Conservation (phyloP, 2,113 vertebrate genomes). For the Nansenia antarctica region DNA sequence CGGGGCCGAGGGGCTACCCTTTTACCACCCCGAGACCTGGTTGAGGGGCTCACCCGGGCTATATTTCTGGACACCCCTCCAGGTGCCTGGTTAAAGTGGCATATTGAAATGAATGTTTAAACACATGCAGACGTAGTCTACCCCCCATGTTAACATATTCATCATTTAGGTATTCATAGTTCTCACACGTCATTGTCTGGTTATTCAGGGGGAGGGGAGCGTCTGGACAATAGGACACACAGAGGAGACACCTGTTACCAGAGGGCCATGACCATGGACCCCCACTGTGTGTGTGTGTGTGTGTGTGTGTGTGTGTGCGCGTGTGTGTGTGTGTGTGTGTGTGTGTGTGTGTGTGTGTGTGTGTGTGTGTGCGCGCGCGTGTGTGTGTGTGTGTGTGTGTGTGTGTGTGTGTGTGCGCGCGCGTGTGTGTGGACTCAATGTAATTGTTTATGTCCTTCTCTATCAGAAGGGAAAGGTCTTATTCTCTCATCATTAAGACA, state of each 20-base stretch:
- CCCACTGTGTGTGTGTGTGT: not conserved
- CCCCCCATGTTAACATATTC: conserved; percentile 8
- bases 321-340: conserved; percentile 3
- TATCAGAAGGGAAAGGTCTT: too few species aligned
- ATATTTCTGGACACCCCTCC: too few species aligned
- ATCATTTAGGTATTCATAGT: conserved; percentile 7
- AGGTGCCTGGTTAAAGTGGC: not conserved
- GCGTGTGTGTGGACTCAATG: not conserved
- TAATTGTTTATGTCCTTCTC: too few species aligned
- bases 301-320: not conserved
- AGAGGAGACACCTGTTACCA: conserved; percentile 10
- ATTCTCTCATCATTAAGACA: too few species aligned
- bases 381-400: not conserved
- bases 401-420: too few species aligned
- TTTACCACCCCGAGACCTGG: too few species aligned
- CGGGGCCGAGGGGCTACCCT: too few species aligned
- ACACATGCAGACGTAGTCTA: not conserved
- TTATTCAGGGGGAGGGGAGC: not conserved
- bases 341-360: not conserved
- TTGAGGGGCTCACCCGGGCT: too few species aligned
- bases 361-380: not conserved
- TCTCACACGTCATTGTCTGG: conserved; percentile 6
- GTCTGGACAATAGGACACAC: not conserved
- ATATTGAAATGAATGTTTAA: conserved; percentile 18
- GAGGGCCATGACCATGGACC: not conserved